Conservation (phyloP, 2,888 invertebrate genomes). For the Atherix ibis region DNA sequence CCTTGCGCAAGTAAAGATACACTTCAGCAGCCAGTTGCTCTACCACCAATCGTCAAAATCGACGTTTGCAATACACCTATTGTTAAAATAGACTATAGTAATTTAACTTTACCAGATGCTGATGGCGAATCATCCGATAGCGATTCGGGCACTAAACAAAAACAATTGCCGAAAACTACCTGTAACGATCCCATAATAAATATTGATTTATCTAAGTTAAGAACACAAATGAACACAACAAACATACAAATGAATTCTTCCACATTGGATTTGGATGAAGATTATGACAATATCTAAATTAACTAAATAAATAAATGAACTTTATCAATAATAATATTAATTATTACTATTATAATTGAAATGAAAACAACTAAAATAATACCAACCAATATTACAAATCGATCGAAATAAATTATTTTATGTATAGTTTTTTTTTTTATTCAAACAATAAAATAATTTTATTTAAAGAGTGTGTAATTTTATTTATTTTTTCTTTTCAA, state of each 20-base stretch:
- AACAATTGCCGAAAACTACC: too few species aligned
- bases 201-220: conserved; percentile 29
- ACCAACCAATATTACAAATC: too few species aligned
- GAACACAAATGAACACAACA: conserved; percentile 13
- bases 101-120: conserved; percentile 19
- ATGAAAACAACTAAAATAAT: too few species aligned
- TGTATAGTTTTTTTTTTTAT: too few species aligned
- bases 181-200: conserved; percentile 26
- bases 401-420: too few species aligned
- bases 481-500: too few species aligned
- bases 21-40: conserved; percentile 20
- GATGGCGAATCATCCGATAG: conserved; percentile 5
- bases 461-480: too few species aligned
- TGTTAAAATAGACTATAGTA: conserved; percentile 33
- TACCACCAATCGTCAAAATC: conserved; percentile 26
- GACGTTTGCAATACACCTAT: conserved; percentile 28
- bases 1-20: conserved; percentile 12
- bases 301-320: background rate
- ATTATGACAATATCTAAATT: conserved; percentile 32
- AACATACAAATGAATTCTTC: conserved; percentile 7
- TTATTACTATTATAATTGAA: conserved; percentile 4
- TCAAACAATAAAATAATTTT: too few species aligned
- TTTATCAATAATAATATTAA: conserved; percentile 1
- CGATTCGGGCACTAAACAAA: conserved; percentile 2
- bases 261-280: conserved; percentile 29